Base-by-base conservation (phyloP, 2,113 vertebrate genomes). In the Indri indri region DNA sequence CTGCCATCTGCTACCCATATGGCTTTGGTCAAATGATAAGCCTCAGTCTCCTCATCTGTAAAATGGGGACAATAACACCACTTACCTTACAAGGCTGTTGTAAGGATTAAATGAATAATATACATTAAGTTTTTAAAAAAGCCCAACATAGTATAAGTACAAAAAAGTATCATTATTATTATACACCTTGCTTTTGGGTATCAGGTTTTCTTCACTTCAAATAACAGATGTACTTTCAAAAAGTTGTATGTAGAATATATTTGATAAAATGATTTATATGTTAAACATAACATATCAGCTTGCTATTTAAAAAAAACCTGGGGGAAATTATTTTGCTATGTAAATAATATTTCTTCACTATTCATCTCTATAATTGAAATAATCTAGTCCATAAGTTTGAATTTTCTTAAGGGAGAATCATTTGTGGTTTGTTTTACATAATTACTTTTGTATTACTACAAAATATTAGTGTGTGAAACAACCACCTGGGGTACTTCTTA, bases 201-300 rank as follows among this genome's bases (percentile, higher is more conserved):
- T 42, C n/a, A 95, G 22, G 2, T 70, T 12, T 88, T 87, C 57
- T 45, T 77, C 6, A 37, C 14, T 61, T 89, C 13, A 50, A 42
- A 50, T 25, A 40, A 81, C 6, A 74, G 32, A 90, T 22, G n/a
- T 66, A 47, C 76, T 93, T 97, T 79, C 27, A 37, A 77, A 95
- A 94, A 93, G 34, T 42, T 95, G 4, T 91, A 91, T 52, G 23
- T 47, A 65, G 74, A 66, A 82, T 63, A 52, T 14, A 96, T 68
- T 88, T 65, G 65, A 45, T 79, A 89, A 95, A 98, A 87, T 86
- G 83, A 89, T 76, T 88, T 82, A 18, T 12, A 71, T 45, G 47
- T 86, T 95, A 95, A 81, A 66, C 30, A 88, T 5, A 80, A 89
- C 13, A 95, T 7, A 95, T 23, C 7, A 32, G 37, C 7, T 91